Percentiles rank a stretch among this genome's conserved stretches.
These are phyloP conservation scores for Athene cunicularia DNA, from an alignment of 2,113 vertebrate species.

Conservation along the genomic window DNA sequence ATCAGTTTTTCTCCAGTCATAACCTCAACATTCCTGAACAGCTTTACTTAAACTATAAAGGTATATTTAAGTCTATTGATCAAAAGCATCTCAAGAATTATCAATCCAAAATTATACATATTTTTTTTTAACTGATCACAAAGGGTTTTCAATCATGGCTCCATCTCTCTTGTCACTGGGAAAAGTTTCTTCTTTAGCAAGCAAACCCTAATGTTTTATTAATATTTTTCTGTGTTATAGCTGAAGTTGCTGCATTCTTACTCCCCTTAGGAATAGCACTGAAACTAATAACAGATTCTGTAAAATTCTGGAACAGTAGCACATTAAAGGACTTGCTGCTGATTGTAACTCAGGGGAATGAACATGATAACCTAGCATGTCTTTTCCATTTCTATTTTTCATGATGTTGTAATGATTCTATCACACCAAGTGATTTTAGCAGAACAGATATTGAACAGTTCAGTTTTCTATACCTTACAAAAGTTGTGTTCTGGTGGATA, in stretches of 20 bases:
- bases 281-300: not conserved
- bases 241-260: not conserved
- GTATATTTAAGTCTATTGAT: not conserved
- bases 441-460: not conserved
- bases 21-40: not conserved
- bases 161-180: not conserved
- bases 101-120: not conserved
- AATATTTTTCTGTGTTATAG: not conserved
- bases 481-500: not conserved
- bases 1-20: not conserved
- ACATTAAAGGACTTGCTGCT: not conserved
- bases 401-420: not conserved
- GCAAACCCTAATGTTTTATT: not conserved
- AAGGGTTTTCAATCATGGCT: not conserved
- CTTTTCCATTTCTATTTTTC: not conserved
- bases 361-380: not conserved
- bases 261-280: not conserved
- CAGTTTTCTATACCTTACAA: not conserved
- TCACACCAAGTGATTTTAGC: not conserved
- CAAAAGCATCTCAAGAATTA: not conserved
- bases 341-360: not conserved
- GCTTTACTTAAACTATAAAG: not conserved
- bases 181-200: not conserved
- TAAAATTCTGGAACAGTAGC: not conserved
- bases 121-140: not conserved